Evolutionary conservation across 2,113 vertebrate genomes (phyloP), one percentile per base, ranked within the genome.

Genomic region (Istiophorus platypterus): DNA sequence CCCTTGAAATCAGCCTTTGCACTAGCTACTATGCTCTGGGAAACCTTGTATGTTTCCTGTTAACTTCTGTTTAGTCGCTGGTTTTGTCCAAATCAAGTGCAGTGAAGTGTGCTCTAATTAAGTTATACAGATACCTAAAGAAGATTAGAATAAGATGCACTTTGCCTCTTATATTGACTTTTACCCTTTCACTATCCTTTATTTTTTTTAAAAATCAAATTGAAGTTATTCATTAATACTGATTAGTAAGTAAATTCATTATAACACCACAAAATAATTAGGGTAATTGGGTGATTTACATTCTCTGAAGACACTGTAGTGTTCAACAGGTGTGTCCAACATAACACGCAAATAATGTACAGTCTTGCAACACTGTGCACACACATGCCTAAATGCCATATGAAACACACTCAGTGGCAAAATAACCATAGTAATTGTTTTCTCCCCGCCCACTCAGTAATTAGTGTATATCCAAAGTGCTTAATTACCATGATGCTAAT

Each of bases 381-480:
- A 26, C 17, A 41, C 0, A 0, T 52, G 7, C 10, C 22, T 13
- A 26, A 34, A 47, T 57, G 12, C n/a, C 18, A 14, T 14, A 15
- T 24, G 58, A 65, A 39, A 51, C 9, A 18, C 1, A 7, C 22
- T 65, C 37, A 39, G 10, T 39, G 47, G 70, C 18, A n/a, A 39
- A 39, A 42, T 65, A 59, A 70, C 74, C 15, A 69, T 34, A 70
- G 27, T 70, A 1, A 31, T 71, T 77, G n/a, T 61, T 42, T 20
- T n/a, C 18, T 31, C 7, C 8, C 22, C 49, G 34, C 51, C 47
- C 31, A 70, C 18, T 37, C 17, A 29, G 51, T 79, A 69, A 63
- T 72, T 78, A 51, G 34, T 34, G 22, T 20, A 58, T 20, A 47
- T 22, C 3, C 2, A n/a, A 14, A 6, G 18, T 37, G 27, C 20